A percentile compares a stretch with the other conserved stretches of the same genome.
Conservation (phyloP, 1,140 invertebrate species). For the Musca domestica region DNA sequence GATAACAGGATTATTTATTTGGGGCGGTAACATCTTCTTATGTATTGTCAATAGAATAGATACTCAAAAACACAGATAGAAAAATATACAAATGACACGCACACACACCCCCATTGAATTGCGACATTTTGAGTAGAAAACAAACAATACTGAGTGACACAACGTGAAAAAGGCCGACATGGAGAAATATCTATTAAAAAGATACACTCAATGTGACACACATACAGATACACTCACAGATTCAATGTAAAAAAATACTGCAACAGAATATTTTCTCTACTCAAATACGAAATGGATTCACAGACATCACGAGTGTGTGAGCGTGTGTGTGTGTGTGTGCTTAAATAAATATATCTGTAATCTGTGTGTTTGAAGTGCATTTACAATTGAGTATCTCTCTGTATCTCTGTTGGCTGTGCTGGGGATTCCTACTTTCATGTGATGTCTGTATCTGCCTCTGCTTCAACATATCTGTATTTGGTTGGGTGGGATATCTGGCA, state of each 20-base stretch:
- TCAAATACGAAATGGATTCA: not conserved
- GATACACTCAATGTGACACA: no score
- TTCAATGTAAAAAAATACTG: no score
- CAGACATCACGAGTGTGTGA: not conserved
- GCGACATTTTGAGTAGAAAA: conserved; percentile 11
- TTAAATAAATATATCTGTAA: not conserved
- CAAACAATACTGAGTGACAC: not conserved
- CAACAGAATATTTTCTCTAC: no score
- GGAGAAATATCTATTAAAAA: no score
- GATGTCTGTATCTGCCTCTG: no score
- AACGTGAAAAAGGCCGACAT: no score
- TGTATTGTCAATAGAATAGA: conserved; percentile 12
- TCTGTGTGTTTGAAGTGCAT: conserved; percentile 12
- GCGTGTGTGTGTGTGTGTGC: not conserved
- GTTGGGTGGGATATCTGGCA: not conserved
- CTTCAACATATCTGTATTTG: not conserved
- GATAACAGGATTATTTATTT: conserved; percentile 6
- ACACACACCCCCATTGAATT: not conserved
- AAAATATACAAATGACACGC: no score
- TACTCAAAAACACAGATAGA: conserved; percentile 10
- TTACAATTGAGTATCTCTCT: not conserved
- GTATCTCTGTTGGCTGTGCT: conserved; percentile 2
- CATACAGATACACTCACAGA: no score
- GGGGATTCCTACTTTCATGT: no score
- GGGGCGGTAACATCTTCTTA: not conserved